Conservation (phyloP, 2,113 vertebrate species). For the Lathamus discolor region DNA sequence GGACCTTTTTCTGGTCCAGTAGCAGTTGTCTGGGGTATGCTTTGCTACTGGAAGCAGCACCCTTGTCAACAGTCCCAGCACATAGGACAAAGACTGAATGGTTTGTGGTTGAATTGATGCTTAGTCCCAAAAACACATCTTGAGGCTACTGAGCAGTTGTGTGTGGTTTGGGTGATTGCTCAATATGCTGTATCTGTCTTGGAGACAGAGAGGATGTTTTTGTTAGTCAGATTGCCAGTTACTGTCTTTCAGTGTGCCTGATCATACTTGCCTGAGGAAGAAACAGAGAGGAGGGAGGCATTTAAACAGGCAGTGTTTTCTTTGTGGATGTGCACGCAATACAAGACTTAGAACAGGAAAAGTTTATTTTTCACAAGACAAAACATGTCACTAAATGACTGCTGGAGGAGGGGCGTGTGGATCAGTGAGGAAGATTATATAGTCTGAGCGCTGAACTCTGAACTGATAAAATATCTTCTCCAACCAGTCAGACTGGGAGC, state of each 20-base stretch:
- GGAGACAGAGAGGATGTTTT: neutral
- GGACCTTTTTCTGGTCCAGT: neutral
- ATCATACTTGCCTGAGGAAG: neutral
- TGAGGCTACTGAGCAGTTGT: neutral
- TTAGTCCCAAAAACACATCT: neutral
- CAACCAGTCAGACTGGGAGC: slow-evolving; percentile 19
- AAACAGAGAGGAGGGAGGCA: neutral
- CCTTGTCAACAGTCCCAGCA: neutral
- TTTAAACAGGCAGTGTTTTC: neutral
- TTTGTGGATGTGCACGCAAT: neutral
- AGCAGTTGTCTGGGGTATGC: neutral
- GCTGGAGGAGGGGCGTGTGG: neutral
- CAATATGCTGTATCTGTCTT: neutral
- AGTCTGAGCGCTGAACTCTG: neutral
- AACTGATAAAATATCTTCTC: slow-evolving; percentile 18
- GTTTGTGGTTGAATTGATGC: neutral
- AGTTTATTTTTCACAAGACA: neutral
- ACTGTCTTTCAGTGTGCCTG: neutral
- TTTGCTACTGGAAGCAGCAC: neutral
- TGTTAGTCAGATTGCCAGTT: neutral
- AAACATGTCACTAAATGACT: neutral
- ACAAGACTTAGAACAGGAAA: neutral
- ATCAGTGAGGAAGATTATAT: neutral
- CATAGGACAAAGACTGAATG: neutral
- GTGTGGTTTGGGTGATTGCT: neutral